These are phyloP conservation scores for Rhinopomastus cyanomelas DNA, from an alignment of 2,113 vertebrate species.

Conservation along the genomic window DNA sequence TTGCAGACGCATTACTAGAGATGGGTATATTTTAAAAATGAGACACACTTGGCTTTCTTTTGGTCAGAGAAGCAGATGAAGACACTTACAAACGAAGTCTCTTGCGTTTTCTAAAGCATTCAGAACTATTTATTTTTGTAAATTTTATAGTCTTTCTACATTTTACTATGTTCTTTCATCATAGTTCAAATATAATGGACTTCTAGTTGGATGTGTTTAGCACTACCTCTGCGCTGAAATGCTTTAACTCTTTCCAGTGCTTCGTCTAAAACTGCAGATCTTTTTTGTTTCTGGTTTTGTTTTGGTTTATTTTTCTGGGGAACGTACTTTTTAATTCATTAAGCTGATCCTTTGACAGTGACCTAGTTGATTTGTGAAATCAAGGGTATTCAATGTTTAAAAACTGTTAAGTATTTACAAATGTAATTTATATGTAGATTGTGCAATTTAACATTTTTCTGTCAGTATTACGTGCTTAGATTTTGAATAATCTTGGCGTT, in stretches of 20 bases:
- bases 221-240: constrained; percentile 78
- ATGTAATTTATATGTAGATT: constrained; percentile 73
- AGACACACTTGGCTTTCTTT: constrained; percentile 49
- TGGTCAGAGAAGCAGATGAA: constrained; percentile 54
- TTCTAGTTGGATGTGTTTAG: constrained; percentile 75
- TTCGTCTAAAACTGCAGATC: constrained; percentile 64
- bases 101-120: constrained; percentile 73
- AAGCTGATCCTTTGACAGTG: constrained; percentile 53
- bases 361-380: constrained; percentile 66
- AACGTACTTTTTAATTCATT: constrained; percentile 44
- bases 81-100: constrained; percentile 49
- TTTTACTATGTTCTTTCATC: constrained; percentile 73
- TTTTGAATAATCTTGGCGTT: constrained; percentile 70
- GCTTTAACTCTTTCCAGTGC: constrained; percentile 71
- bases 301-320: not conserved
- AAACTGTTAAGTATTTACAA: constrained; percentile 65
- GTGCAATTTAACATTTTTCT: constrained; percentile 71
- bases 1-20: constrained; percentile 49
- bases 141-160: constrained; percentile 77
- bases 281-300: not conserved
- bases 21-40: constrained; percentile 69
- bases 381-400: constrained; percentile 65
- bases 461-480: constrained; percentile 75
- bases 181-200: constrained; percentile 64
- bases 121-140: constrained; percentile 79